phyloP scores from a whole-genome alignment of 2,797 vertebrate species.

The Acanthiza pusilla region DNA sequence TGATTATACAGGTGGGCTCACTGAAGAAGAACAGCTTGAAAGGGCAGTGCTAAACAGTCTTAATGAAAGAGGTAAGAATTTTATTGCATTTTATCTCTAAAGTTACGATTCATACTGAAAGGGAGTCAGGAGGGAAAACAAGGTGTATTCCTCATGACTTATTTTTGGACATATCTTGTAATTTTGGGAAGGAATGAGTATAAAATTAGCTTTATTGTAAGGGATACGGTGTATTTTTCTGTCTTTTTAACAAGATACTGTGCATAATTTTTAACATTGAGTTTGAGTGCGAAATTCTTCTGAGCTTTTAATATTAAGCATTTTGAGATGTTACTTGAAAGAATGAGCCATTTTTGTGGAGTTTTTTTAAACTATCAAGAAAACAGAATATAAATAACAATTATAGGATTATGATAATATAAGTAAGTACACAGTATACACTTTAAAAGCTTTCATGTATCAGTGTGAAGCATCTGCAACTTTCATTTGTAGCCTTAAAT shows the following conservation, averaged over 20 bases:
- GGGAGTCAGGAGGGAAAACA: not conserved
- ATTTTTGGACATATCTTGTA: not conserved
- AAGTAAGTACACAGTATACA: not conserved
- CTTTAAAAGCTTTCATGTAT: not conserved
- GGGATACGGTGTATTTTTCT: not conserved
- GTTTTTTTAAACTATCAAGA: not conserved
- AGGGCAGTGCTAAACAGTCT: constrained; percentile 86
- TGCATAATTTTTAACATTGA: not conserved
- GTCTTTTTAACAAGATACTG: not conserved
- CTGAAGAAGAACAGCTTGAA: constrained; percentile 87
- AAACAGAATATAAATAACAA: not conserved
- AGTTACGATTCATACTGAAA: not conserved
- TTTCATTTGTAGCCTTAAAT: constrained; percentile 26
- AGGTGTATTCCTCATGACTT: not conserved
- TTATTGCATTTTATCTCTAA: not conserved
- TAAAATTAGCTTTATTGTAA: not conserved
- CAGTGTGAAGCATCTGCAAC: not conserved
- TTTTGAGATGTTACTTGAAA: not conserved
- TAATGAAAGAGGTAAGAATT: constrained; percentile 78
- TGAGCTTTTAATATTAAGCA: not conserved
- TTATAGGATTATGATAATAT: not conserved
- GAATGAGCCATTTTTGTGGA: not conserved
- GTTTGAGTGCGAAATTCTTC: not conserved
- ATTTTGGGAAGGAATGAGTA: not conserved
- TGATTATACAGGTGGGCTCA: constrained; percentile 80